These are phyloP conservation scores for Cybosia mesomella DNA, from an alignment of 2,888 invertebrate species.

Conservation along the genomic window DNA sequence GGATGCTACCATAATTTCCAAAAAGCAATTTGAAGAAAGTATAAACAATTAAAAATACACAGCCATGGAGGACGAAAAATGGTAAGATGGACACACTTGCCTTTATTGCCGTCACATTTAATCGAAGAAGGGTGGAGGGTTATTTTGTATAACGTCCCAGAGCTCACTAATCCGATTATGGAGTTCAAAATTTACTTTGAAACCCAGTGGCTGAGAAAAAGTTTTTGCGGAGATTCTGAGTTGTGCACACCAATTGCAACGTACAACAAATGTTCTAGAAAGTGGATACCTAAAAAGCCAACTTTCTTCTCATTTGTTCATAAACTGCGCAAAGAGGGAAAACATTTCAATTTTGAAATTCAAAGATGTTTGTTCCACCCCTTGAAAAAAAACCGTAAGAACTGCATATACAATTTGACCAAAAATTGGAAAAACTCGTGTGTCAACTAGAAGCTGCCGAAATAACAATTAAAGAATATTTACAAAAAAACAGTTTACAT, in stretches of 20 bases:
- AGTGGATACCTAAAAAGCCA: constrained; percentile 22
- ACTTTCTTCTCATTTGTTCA: constrained; percentile 24
- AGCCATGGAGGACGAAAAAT: too few relatives aligned
- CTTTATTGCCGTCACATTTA: too few relatives aligned
- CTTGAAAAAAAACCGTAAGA: constrained; percentile 17
- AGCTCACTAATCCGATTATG: constrained; percentile 21
- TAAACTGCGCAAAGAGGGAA: constrained; percentile 24
- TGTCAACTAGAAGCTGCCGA: constrained; percentile 17
- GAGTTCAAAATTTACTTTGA: constrained; percentile 22
- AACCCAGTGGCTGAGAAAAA: constrained; percentile 19
- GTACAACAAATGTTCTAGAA: constrained; percentile 16
- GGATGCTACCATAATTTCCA: constrained; percentile 23
- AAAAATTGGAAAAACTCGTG: constrained; percentile 17
- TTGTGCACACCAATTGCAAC: too few relatives aligned
- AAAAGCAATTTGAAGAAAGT: constrained; percentile 19
- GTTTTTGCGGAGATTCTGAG: too few relatives aligned
- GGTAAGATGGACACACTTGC: too few relatives aligned
- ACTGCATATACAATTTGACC: constrained; percentile 16
- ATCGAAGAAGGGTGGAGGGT: constrained; percentile 12
- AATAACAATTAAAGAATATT: constrained; percentile 22
- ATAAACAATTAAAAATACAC: constrained; percentile 12
- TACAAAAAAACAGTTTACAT: constrained; percentile 23
- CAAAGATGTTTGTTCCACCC: constrained; percentile 1
- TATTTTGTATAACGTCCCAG: constrained; percentile 17
- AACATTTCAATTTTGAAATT: constrained; percentile 16